Base-by-base conservation (phyloP, 2,113 vertebrate genomes). In the Condylura cristata region DNA sequence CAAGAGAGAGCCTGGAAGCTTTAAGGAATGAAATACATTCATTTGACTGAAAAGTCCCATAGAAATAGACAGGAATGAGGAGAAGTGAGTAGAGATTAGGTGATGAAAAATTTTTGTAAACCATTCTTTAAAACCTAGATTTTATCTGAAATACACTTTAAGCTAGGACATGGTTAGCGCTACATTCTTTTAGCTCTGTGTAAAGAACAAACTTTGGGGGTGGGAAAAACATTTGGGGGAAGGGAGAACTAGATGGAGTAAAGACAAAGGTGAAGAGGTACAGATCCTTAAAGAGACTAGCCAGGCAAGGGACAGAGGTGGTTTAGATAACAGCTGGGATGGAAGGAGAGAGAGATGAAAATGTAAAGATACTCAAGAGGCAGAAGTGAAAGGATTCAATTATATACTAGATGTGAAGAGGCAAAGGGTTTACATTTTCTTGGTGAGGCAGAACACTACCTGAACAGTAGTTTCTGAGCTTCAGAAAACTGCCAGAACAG, bases 111-210 rank as follows among this genome's bases (percentile, higher is more conserved):
- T 34, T 48, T 18, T 53, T 51, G 32, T 46, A 89, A 83, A n/a
- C 24, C 56, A 26, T 28, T 1, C 76, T 51, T 68, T 76, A 20
- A 89, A 81, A 68, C 24, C 65, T 91, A 32, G 61, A 78, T 65
- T 96, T 89, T 61, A 76, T 63, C 28, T 58, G n/a, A 81, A 82
- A 94, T 65, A 18, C 39, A 93, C 51, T 24, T 86, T 48, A 90
- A 96, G n/a, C 10, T 82, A 26, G 46, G 28, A 90, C 17, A 76
- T 28, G 20, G 32, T 56, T 72, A 88, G 22, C 60, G 66, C 18
- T 72, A 20, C 34, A 74, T 90, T 87, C 24, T 37, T 79, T 89
- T 76, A 24, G 8, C 7, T 2, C 58, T 60, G 60, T 22, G 60
- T 28, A 61, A 61, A 61, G 60, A 61, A 60, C 26, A 60, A 61